Percentiles rank a stretch among this genome's conserved stretches.
phyloP scores from a whole-genome alignment of 2,797 vertebrate genomes.

The Thamnophis elegans region DNA sequence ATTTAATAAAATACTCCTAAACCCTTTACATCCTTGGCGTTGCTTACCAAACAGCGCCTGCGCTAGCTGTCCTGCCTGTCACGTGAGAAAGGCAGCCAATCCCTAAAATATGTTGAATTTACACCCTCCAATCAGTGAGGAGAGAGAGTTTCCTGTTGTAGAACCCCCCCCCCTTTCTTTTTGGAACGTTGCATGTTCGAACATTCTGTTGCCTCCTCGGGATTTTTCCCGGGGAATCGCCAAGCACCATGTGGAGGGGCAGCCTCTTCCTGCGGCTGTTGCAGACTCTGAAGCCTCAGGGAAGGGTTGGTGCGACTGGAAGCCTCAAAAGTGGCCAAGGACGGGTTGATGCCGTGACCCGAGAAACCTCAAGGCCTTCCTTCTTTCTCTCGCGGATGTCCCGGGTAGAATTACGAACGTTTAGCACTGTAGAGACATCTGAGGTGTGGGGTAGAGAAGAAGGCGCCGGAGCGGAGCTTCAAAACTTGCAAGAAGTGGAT shows the following conservation, averaged over 20 bases:
- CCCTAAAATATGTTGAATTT: fast-evolving
- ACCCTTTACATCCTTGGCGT: too few species aligned
- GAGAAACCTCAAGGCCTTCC: too few species aligned
- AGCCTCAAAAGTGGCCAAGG: neutral
- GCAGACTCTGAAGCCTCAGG: neutral
- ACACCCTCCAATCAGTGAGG: neutral
- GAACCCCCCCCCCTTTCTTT: fast-evolving
- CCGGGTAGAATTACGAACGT: neutral
- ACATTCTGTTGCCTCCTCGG: too few species aligned
- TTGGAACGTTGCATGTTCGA: neutral
- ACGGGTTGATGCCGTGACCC: too few species aligned
- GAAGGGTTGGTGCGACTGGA: neutral
- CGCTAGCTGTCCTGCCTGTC: neutral
- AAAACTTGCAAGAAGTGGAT: neutral
- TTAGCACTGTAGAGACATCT: neutral
- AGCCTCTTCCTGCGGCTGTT: neutral
- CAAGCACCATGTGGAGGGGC: neutral
- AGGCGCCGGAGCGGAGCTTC: neutral
- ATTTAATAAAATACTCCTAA: neutral
- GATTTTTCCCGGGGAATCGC: neutral
- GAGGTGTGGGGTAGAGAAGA: neutral
- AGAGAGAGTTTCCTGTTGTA: neutral
- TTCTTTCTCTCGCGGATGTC: neutral
- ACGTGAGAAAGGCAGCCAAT: neutral
- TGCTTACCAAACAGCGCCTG: neutral